These are phyloP conservation scores for Numida meleagris DNA, from an alignment of 2,113 vertebrate species.

Conservation along the genomic window DNA sequence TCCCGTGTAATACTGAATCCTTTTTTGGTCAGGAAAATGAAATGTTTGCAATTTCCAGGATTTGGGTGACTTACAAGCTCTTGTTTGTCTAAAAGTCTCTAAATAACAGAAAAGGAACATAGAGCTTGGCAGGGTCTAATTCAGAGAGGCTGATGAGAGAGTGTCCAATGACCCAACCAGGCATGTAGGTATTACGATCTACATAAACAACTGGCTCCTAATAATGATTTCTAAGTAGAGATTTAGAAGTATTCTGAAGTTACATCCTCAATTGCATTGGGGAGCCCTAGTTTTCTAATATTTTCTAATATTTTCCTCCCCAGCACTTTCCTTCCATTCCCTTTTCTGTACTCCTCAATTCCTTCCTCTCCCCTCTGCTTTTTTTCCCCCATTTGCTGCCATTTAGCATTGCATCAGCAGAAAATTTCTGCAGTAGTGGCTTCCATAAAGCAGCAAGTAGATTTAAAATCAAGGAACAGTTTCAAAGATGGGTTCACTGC, in stretches of 20 bases:
- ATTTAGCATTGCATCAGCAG: conserved; percentile 4
- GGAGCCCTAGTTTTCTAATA: not conserved
- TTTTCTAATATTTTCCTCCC: not conserved
- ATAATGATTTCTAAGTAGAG: not conserved
- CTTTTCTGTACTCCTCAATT: not conserved
- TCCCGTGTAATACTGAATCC: not conserved
- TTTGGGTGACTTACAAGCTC: not conserved
- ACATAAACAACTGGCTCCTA: not conserved
- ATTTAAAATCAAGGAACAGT: conserved; percentile 9
- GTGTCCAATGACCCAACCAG: not conserved
- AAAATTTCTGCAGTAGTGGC: not conserved
- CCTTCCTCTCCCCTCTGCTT: accelerated
- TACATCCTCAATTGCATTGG: not conserved
- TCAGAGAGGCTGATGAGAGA: not conserved
- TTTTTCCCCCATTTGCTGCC: not conserved
- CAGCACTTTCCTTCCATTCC: not conserved
- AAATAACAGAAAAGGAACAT: not conserved
- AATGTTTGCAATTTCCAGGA: not conserved
- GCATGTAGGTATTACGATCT: not conserved
- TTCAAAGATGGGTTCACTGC: conserved; percentile 27
- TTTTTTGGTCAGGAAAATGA: not conserved
- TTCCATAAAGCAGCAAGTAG: conserved; percentile 20
- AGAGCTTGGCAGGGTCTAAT: not conserved
- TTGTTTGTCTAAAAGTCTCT: not conserved
- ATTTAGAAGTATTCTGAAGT: not conserved